Conservation (phyloP, 2,797 vertebrate genomes). For the Alauda arvensis region DNA sequence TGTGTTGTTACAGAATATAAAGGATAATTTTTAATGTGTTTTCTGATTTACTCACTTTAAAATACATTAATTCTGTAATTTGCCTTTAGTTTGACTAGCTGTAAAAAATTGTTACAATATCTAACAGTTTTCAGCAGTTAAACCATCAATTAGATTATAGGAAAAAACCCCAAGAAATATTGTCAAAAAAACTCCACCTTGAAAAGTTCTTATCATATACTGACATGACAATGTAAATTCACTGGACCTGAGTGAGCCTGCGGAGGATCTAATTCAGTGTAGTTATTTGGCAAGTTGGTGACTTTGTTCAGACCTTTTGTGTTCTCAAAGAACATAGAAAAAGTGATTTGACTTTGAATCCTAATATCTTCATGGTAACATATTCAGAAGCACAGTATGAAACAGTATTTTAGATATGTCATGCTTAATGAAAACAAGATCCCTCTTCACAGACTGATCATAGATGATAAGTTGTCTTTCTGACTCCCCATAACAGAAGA, state of each 20-base stretch:
- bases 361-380: not conserved
- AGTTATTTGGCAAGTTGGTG: not conserved
- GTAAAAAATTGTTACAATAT: not conserved
- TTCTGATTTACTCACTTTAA: not conserved
- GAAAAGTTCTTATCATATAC: not conserved
- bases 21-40: not conserved
- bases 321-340: not conserved
- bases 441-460: not conserved
- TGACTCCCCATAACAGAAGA: not conserved
- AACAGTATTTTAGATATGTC: not conserved
- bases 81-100: not conserved
- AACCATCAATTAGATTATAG: not conserved
- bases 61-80: not conserved
- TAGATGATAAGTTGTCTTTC: not conserved
- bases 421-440: not conserved
- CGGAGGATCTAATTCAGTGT: not conserved
- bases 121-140: not conserved
- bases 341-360: not conserved
- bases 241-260: not conserved
- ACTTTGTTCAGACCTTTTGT: not conserved
- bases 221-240: not conserved
- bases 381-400: not conserved
- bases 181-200: accelerated
- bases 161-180: not conserved
- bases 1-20: not conserved